Conservation (phyloP, 1,140 invertebrate genomes). For the Caenorhabditis briggsae region DNA sequence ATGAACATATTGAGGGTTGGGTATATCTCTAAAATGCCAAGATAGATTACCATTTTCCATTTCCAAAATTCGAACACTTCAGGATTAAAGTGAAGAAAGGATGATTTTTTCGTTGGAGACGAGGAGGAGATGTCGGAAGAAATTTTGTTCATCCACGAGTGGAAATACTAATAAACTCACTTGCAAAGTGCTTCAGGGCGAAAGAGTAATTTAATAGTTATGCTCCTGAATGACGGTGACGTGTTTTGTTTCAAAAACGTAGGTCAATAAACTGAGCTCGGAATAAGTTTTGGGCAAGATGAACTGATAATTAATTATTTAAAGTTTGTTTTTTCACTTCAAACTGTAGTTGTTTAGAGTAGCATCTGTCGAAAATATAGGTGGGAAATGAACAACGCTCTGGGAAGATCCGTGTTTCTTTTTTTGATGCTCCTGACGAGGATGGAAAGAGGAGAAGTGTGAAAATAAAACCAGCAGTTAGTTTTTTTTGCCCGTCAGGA, state of each 20-base stretch:
- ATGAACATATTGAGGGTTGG: not conserved
- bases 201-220: conserved; percentile 55
- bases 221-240: conserved; percentile 41
- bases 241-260: conserved; percentile 38
- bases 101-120: not conserved
- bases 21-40: not conserved
- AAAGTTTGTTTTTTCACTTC: not conserved
- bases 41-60: conserved; percentile 2
- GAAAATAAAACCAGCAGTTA: conserved; percentile 47
- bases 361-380: not conserved
- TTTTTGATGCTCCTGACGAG: not conserved
- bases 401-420: not conserved
- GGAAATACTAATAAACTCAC: conserved; percentile 55
- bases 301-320: not conserved
- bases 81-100: not conserved
- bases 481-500: conserved; percentile 31
- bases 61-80: not conserved
- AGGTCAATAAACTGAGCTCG: not conserved
- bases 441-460: not conserved
- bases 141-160: conserved; percentile 48
- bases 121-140: conserved; percentile 41
- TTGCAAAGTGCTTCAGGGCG: conserved; percentile 54
- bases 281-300: not conserved
- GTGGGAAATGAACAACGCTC: not conserved
- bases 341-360: not conserved